Evolutionary conservation across 2,888 invertebrate species (phyloP).

Genomic region (Polydesmus complanatus): DNA sequence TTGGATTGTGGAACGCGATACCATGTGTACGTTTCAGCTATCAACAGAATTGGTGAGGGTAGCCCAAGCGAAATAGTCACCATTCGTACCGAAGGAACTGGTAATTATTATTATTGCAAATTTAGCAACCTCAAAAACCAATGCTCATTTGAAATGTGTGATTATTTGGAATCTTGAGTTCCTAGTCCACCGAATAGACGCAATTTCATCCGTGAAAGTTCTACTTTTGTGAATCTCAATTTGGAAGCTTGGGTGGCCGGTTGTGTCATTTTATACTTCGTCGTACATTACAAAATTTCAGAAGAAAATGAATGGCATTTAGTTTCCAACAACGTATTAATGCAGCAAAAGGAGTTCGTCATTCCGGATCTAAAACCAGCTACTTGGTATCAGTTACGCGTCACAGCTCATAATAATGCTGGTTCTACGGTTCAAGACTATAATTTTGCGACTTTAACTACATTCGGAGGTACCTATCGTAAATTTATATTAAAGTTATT

Average conservation of each 20-base stretch:
- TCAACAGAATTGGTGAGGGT: conserved; percentile 72
- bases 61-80: conserved; percentile 53
- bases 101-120: no score
- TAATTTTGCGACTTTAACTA: conserved; percentile 32
- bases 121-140: no score
- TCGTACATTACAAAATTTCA: conserved; percentile 75
- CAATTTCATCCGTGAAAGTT: conserved; percentile 14
- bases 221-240: conserved; percentile 15
- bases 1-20: conserved; percentile 85
- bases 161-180: no score
- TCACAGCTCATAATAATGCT: conserved; percentile 33
- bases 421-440: conserved; percentile 33
- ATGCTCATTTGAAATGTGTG: no score
- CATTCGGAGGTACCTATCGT: conserved; percentile 31
- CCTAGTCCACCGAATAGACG: conserved; percentile 8
- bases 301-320: conserved; percentile 21
- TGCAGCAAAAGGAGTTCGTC: conserved; percentile 48
- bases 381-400: conserved; percentile 33
- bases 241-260: conserved; percentile 15
- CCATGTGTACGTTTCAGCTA: conserved; percentile 82
- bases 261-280: conserved; percentile 88
- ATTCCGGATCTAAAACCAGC: conserved; percentile 30
- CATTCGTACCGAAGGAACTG: conserved; percentile 64
- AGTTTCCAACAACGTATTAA: conserved; percentile 19
- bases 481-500: no score